Base-by-base conservation (phyloP, 2,113 vertebrate species). In the Stegostoma tigrinum region DNA sequence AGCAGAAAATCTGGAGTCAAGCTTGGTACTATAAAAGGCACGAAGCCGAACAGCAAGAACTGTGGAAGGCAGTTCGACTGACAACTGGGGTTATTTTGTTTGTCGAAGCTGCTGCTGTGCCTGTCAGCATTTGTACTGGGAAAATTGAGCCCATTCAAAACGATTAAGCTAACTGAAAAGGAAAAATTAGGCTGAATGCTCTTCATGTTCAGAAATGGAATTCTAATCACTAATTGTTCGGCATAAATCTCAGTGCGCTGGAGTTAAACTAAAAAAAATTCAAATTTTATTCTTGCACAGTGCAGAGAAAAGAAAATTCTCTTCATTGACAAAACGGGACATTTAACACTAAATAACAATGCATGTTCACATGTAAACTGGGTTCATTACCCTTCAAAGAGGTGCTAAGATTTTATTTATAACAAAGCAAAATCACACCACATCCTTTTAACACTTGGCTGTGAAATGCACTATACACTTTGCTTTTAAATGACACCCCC, bases 81-180 rank as follows among this genome's bases (percentile, higher is more conserved):
- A 67, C 89, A 66, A 61, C 30, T 93, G 34, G 38, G 89, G 61
- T 93, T 66, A 93, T 93, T 64, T 93, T 67, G 15, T 93, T 93
- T 66, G 89, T 42, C 34, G 61, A 93, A 64, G 61, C 89, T n/a
- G 34, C 55, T 66, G 55, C 10, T 38, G 61, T 93, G 61, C 89
- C 89, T 38, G 55, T 34, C 34, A 66, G 89, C n/a, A 66, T 91
- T 66, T 91, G 55, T 66, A n/a, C 89, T 38, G 55, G 89, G 61
- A 66, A 66, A 83, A 93, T 66, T 38, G 61, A 93, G 61, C 23
- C 89, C 61, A 66, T n/a, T 93, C 89, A 66, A 17, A 93, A 66
- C 12, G 89, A 93, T 67, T n/a, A 93, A 66, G 38, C 19, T 7
- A 2, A 66, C 89, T 42, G 61, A 66, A 19, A 38, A 93, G 2